Evolutionary conservation across 2,888 invertebrate species (phyloP).

Genomic region (Clanis bilineata): DNA sequence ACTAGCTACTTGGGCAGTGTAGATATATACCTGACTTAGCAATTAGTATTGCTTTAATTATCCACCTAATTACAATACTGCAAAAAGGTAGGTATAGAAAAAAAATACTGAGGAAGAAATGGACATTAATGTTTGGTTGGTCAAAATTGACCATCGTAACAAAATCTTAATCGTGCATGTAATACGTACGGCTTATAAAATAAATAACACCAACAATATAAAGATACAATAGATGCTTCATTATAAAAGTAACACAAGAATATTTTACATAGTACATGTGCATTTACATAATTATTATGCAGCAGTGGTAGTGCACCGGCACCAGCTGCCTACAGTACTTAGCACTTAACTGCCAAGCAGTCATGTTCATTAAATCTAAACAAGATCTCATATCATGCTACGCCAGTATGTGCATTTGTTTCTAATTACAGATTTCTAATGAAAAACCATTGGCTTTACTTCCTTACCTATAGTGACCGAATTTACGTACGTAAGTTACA

Average conservation of each 20-base stretch:
- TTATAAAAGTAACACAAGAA: not conserved
- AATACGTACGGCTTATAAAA: not conserved
- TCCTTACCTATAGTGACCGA: no score
- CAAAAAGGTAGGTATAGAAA: no score
- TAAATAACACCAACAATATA: not conserved
- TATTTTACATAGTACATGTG: not conserved
- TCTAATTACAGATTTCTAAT: not conserved
- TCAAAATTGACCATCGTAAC: no score
- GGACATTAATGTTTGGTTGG: no score
- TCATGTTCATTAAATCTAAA: not conserved
- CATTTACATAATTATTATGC: not conserved
- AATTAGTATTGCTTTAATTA: no score
- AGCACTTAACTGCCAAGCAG: not conserved
- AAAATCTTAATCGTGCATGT: not conserved
- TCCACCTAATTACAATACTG: no score
- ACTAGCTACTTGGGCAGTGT: not conserved
- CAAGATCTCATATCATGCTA: not conserved
- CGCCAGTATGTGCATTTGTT: not conserved
- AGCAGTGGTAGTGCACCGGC: no score
- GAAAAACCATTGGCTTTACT: not conserved
- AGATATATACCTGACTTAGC: no score
- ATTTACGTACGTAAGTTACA: no score
- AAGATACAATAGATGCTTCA: not conserved
- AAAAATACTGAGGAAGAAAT: no score
- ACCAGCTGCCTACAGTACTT: no score